Conservation (phyloP, 2,113 vertebrate species). For the Hippopotamus amphibius region DNA sequence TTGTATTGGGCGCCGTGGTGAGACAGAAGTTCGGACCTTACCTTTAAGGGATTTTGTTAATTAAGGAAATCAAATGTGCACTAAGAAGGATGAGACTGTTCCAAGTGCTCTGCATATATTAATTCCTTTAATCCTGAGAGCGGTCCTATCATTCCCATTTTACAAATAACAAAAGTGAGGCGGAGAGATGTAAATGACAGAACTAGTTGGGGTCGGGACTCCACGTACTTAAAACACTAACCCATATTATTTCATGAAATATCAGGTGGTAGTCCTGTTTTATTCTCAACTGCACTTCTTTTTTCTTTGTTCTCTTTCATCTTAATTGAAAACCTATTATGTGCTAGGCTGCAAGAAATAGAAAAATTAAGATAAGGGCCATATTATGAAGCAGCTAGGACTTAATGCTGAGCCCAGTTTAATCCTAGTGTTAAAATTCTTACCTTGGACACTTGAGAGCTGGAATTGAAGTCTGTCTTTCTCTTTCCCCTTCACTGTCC, state of each 20-base stretch:
- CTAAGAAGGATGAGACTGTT: neutral
- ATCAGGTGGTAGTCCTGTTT: neutral
- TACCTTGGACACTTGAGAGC: constrained; percentile 19
- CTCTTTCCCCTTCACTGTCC: neutral
- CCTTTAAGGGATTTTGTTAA: constrained; percentile 7
- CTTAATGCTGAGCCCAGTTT: neutral
- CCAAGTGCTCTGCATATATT: neutral
- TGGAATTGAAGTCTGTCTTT: neutral
- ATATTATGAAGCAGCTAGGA: neutral
- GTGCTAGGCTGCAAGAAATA: neutral
- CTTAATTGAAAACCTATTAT: neutral
- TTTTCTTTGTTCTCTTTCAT: neutral
- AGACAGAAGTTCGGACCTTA: neutral
- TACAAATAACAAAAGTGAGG: constrained; percentile 22
- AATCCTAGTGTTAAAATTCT: constrained; percentile 38
- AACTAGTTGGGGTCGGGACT: neutral
- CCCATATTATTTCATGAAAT: neutral
- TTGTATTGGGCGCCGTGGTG: neutral
- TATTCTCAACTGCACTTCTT: neutral
- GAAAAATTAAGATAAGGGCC: constrained; percentile 1
- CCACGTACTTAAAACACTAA: neutral
- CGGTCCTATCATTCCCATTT: neutral
- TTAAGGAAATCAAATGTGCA: neutral
- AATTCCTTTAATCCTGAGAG: neutral
- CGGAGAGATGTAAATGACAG: neutral